phyloP scores from a whole-genome alignment of 2,888 invertebrate species.

The Phlogophora meticulosa region DNA sequence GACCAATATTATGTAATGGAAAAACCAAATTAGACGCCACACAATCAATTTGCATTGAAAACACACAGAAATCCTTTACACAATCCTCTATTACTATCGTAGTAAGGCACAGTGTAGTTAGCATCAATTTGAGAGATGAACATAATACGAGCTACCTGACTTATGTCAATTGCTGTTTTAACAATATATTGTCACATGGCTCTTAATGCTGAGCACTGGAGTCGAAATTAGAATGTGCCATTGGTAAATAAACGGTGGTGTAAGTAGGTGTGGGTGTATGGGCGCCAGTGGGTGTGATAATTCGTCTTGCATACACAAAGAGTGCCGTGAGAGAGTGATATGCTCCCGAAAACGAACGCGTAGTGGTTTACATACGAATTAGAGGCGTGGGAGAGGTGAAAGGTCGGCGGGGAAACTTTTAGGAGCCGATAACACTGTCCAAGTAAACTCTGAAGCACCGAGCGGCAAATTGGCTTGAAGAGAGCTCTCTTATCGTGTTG shows the following conservation, averaged over 20 bases:
- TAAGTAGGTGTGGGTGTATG: constrained; percentile 79
- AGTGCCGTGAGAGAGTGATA: constrained; percentile 88
- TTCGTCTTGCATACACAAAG: constrained; percentile 87
- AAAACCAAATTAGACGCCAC: constrained; percentile 73
- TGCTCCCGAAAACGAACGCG: constrained; percentile 83
- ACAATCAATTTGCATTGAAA: constrained; percentile 68
- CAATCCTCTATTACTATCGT: constrained; percentile 73
- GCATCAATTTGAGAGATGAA: constrained; percentile 80
- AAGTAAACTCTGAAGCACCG: constrained; percentile 70
- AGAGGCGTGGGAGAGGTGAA: constrained; percentile 89
- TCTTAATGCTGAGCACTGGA: constrained; percentile 75
- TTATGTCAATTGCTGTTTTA: constrained; percentile 81
- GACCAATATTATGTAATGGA: constrained; percentile 77
- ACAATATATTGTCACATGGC: constrained; percentile 68
- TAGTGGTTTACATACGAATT: constrained; percentile 84
- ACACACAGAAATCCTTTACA: constrained; percentile 64
- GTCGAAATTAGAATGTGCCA: constrained; percentile 77
- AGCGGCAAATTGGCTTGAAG: constrained; percentile 56
- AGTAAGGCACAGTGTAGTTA: constrained; percentile 79
- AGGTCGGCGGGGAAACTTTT: constrained; percentile 78
- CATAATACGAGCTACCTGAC: constrained; percentile 78
- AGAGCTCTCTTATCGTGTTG: constrained; percentile 45
- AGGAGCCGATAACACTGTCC: constrained; percentile 66
- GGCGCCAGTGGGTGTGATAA: constrained; percentile 90
- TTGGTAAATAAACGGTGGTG: constrained; percentile 74